Evolutionary conservation across 2,113 vertebrate species (phyloP).

Genomic region (Esox niger): DNA sequence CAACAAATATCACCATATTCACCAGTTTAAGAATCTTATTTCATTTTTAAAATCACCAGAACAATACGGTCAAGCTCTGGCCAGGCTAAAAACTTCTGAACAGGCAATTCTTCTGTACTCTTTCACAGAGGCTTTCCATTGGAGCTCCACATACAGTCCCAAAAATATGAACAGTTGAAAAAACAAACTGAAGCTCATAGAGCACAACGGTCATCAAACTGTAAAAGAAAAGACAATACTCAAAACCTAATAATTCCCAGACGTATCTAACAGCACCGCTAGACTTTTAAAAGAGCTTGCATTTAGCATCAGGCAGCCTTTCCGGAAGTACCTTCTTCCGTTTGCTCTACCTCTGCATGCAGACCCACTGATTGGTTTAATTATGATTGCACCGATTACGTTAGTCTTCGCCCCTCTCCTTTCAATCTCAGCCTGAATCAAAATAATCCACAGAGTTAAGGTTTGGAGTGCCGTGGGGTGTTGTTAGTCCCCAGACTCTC

Average conservation of each 20-base stretch:
- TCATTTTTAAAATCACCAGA: too few relatives aligned
- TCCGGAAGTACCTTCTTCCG: constrained; percentile 6
- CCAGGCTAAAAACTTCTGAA: constrained; percentile 46
- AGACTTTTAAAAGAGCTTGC: constrained; percentile 53
- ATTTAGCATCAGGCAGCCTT: constrained; percentile 26
- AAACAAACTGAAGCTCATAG: constrained; percentile 9
- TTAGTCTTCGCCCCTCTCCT: constrained; percentile 42
- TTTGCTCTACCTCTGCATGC: constrained; percentile 34
- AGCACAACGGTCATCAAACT: constrained; percentile 40
- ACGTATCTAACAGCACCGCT: constrained; percentile 49
- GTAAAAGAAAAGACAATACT: constrained; percentile 51
- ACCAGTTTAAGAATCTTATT: too few relatives aligned
- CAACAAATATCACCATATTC: too few relatives aligned
- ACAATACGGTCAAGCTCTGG: not conserved
- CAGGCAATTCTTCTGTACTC: constrained; percentile 24
- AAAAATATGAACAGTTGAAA: constrained; percentile 25
- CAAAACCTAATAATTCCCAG: constrained; percentile 62
- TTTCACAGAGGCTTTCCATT: constrained; percentile 31
- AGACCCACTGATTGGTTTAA: constrained; percentile 59
- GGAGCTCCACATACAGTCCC: constrained; percentile 40
- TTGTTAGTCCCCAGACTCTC: not conserved
- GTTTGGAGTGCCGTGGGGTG: not conserved
- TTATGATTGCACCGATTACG: constrained; percentile 64
- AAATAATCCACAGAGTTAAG: constrained; percentile 32
- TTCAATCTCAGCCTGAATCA: constrained; percentile 45